phyloP scores from a whole-genome alignment of 2,797 vertebrate genomes.

The Falco peregrinus region DNA sequence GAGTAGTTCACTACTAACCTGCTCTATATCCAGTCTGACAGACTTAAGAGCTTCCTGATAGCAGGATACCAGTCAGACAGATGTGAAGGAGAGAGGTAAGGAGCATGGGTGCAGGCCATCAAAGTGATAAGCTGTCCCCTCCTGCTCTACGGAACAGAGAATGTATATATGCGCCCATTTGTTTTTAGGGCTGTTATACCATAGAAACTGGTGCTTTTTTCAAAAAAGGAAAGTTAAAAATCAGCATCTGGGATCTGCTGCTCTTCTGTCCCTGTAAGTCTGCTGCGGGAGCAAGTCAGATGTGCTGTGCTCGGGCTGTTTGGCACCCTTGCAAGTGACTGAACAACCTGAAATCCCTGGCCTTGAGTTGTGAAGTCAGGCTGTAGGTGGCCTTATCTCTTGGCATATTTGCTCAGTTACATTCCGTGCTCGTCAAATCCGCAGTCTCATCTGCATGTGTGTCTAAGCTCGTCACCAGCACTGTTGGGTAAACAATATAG shows the following conservation, averaged over 20 bases:
- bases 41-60: background rate
- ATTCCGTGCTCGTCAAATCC: accelerated
- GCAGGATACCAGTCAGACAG: too few species aligned
- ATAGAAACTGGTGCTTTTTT: background rate
- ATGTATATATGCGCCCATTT: accelerated
- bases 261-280: background rate
- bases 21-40: background rate
- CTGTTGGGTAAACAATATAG: accelerated
- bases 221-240: background rate
- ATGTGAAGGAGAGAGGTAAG: background rate
- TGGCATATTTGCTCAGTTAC: background rate
- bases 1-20: background rate
- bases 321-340: accelerated
- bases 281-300: too few species aligned
- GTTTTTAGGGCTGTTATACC: background rate
- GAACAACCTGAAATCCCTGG: background rate
- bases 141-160: background rate
- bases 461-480: background rate
- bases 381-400: background rate
- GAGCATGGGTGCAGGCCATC: background rate
- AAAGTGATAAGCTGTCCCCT: background rate
- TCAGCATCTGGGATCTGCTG: too few species aligned
- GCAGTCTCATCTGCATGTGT: accelerated
- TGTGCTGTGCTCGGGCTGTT: background rate
- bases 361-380: background rate